Conservation (phyloP, 1,140 invertebrate species). For the Bombus breviceps region DNA sequence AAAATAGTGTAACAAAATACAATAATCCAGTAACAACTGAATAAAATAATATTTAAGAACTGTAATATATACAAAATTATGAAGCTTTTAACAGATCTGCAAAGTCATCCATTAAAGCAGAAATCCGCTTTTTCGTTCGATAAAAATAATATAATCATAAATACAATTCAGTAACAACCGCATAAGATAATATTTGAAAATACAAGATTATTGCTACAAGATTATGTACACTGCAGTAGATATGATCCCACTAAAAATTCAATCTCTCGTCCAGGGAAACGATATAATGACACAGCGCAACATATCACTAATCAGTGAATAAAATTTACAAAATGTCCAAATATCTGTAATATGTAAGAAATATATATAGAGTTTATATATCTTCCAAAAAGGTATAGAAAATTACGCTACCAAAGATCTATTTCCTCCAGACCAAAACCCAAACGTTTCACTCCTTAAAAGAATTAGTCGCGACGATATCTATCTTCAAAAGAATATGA, state of each 20-base stretch:
- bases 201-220: too few species aligned
- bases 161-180: neutral
- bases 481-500: too few species aligned
- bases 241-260: too few species aligned
- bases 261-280: too few species aligned
- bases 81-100: too few species aligned
- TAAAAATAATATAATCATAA: neutral
- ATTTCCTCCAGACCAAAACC: neutral
- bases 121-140: neutral
- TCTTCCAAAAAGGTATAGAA: too few species aligned
- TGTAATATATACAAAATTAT: too few species aligned
- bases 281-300: neutral
- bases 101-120: too few species aligned
- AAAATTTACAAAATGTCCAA: neutral
- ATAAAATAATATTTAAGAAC: neutral
- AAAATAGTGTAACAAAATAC: too few species aligned
- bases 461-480: too few species aligned
- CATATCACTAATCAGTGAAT: neutral
- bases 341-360: neutral
- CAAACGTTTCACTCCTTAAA: neutral
- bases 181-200: neutral
- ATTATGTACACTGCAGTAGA: too few species aligned
- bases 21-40: neutral
- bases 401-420: neutral
- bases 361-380: too few species aligned